Conservation (phyloP, 2,888 invertebrate genomes). For the Deladenus siricidicola region DNA sequence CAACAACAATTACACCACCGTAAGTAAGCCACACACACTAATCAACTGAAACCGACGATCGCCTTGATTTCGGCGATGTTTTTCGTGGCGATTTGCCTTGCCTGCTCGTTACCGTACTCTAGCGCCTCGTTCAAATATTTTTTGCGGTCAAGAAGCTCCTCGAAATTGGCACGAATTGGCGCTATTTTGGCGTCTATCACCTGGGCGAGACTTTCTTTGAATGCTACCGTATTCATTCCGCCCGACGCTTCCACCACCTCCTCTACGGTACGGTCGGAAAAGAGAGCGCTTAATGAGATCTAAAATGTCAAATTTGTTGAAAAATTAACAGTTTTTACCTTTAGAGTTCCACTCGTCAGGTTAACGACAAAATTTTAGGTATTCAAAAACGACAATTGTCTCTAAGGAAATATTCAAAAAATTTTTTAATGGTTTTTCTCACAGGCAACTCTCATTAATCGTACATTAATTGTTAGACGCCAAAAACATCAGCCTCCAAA, state of each 20-base stretch:
- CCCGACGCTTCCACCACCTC: slow-evolving; percentile 11
- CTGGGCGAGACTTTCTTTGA: slow-evolving; percentile 13
- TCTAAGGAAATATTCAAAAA: too few species aligned
- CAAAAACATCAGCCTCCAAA: slow-evolving; percentile 1
- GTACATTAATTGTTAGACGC: too few species aligned
- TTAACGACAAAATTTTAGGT: too few species aligned
- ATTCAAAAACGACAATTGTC: too few species aligned
- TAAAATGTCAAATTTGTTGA: too few species aligned
- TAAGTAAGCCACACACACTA: not conserved
- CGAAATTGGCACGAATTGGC: slow-evolving; percentile 20
- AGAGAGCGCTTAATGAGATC: slow-evolving; percentile 16
- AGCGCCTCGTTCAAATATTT: not conserved
- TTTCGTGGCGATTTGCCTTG: slow-evolving; percentile 13
- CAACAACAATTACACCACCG: too few species aligned
- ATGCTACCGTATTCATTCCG: slow-evolving; percentile 21
- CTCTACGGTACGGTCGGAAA: slow-evolving; percentile 14
- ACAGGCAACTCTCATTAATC: too few species aligned
- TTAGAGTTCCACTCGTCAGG: too few species aligned
- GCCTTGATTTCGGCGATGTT: slow-evolving; percentile 14
- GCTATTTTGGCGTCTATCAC: slow-evolving; percentile 7
- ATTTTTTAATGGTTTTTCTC: too few species aligned
- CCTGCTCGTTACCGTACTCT: slow-evolving; percentile 4
- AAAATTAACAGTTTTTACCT: too few species aligned
- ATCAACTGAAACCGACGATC: slow-evolving; percentile 19
- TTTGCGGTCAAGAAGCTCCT: slow-evolving; percentile 14